Evolutionary conservation across 2,888 invertebrate species (phyloP), one percentile per base, ranked within the genome.

Genomic region (Nephrotoma appendiculata): DNA sequence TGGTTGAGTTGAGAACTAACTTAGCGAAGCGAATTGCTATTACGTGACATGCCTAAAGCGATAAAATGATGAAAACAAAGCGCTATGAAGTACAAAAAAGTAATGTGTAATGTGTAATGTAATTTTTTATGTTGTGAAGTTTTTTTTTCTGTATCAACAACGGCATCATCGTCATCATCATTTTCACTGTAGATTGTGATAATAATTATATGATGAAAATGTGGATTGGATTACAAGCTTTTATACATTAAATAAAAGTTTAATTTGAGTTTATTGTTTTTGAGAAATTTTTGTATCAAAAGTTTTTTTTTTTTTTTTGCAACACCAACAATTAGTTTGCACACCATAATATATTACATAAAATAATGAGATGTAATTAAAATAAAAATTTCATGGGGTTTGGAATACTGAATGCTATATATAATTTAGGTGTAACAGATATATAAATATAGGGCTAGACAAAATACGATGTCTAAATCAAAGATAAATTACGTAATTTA

Each of bases 11-110:
- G 43, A 84, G 84, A 84, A 84, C 42, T 84, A 41, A 84, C 42
- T 84, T 84, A 43, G 84, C 84, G 84, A 43, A 43, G 41, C 84
- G 84, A 84, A 84, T 84, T 84, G 84, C 43, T 84, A 84, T 84
- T 84, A 84, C 84, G 84, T 84, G 84, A 84, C 84, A 84, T 84
- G 84, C 84, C 84, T 84, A 42, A 84, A 43, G 84, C 84, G 84
- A 84, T 84, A 84, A 84, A 84, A 43, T 43, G 43, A 84, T 84
- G 43, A 84, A 84, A 84, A 84, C 42, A 84, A 84, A 52, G 52
- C 41, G 41, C 11, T n/a, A 31, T 31, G 31, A 31, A 31, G 31
- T 31, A 84, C 84, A 41, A 42, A 84, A 84, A 48, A 19, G 48
- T 12, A 12, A 42, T 84, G 84, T 84, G 41, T 41, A 84, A 84